Evolutionary conservation across 1,140 invertebrate genomes (phyloP).

Genomic region (Zaprionus ghesquierei): DNA sequence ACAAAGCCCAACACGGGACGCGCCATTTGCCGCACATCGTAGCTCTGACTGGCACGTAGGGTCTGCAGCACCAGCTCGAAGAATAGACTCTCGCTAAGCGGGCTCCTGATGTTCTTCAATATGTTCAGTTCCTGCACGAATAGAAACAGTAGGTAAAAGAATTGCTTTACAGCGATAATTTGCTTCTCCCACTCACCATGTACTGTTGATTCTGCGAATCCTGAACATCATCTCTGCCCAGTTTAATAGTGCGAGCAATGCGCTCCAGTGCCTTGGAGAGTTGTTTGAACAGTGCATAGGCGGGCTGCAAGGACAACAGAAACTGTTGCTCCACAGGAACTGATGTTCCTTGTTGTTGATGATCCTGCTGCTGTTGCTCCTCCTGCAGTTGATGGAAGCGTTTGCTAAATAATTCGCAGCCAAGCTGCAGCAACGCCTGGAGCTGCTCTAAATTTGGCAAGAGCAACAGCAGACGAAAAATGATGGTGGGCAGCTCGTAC

Average conservation of each 20-base stretch:
- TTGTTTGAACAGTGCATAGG: conserved; percentile 41
- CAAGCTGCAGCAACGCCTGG: conserved; percentile 25
- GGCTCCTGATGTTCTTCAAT: conserved; percentile 17
- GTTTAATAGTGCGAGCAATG: conserved; percentile 31
- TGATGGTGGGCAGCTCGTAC: conserved; percentile 40
- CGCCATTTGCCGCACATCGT: conserved; percentile 47
- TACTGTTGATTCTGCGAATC: conserved; percentile 42
- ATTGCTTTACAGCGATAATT: neutral
- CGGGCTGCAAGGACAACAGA: conserved; percentile 34
- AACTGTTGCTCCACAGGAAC: conserved; percentile 34
- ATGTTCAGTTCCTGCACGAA: conserved; percentile 31
- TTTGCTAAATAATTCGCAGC: conserved; percentile 2
- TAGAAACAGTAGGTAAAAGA: neutral
- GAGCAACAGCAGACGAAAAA: conserved; percentile 45
- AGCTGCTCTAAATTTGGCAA: conserved; percentile 40
- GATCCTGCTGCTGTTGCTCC: neutral
- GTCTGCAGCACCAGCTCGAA: conserved; percentile 51
- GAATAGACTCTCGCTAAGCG: conserved; percentile 41
- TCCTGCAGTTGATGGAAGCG: neutral
- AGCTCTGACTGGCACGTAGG: conserved; percentile 30
- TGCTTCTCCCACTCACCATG: conserved; percentile 29
- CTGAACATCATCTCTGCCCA: conserved; percentile 42
- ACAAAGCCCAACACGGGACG: conserved; percentile 32
- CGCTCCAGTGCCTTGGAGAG: conserved; percentile 10
- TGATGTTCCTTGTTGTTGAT: neutral